Evolutionary conservation across 2,888 invertebrate species (phyloP).

Genomic region (Homarus gammarus): DNA sequence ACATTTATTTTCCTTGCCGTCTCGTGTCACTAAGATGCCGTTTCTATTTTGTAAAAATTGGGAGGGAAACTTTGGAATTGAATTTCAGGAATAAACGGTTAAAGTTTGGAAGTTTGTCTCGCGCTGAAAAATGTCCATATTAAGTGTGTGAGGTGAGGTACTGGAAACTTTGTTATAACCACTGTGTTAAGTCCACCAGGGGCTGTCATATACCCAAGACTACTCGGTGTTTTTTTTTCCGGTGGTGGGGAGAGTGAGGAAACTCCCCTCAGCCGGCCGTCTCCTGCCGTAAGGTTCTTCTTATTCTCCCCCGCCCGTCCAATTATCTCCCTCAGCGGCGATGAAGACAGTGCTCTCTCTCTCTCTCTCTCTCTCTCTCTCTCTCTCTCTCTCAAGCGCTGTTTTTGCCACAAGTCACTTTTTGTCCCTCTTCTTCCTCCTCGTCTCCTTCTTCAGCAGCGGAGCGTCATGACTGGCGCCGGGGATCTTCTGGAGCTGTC

Average conservation of each 20-base stretch:
- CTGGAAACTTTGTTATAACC: no score
- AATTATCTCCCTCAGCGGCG: constrained; percentile 46
- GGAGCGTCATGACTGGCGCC: neutral
- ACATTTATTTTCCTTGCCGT: neutral
- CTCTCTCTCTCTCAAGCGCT: neutral
- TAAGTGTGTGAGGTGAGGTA: no score
- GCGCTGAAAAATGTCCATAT: no score
- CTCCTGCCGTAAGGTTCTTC: constrained; percentile 2
- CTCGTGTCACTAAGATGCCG: neutral
- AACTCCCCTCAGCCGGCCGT: neutral
- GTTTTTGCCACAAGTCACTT: neutral
- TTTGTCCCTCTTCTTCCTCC: neutral
- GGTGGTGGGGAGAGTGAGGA: no score
- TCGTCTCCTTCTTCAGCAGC: neutral
- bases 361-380: neutral
- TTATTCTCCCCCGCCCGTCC: constrained; percentile 43
- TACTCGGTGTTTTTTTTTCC: no score
- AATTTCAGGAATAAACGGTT: no score
- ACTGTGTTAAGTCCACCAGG: no score
- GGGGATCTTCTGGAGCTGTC: constrained; percentile 3
- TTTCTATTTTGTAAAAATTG: no score
- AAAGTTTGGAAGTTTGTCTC: no score
- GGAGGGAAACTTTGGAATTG: no score
- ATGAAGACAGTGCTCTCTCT: constrained; percentile 11
- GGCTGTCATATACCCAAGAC: no score